Conservation (phyloP, 2,113 vertebrate species). For the Vicugna pacos region DNA sequence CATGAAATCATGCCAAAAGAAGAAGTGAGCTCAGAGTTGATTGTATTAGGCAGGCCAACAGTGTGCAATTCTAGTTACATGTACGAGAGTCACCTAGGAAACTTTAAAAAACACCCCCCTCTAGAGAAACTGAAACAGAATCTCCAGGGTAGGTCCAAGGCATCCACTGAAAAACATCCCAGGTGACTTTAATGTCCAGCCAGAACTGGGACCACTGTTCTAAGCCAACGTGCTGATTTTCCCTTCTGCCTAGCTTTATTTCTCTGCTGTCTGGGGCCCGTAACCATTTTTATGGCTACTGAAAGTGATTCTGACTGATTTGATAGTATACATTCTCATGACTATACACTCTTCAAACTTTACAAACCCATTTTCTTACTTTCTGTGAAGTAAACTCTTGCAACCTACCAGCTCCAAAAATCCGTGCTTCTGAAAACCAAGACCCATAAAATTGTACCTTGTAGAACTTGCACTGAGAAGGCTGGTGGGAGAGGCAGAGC, state of each 20-base stretch:
- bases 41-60: neutral
- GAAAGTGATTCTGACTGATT: neutral
- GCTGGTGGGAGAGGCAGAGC: neutral
- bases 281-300: neutral
- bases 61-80: neutral
- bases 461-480: neutral
- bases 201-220: neutral
- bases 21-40: neutral
- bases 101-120: neutral
- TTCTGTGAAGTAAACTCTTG: slow-evolving; percentile 25
- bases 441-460: neutral
- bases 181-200: neutral
- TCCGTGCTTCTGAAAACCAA: neutral
- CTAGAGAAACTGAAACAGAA: neutral
- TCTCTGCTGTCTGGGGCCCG: neutral
- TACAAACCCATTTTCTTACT: neutral
- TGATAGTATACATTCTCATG: neutral
- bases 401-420: neutral
- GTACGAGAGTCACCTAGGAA: neutral
- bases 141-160: neutral
- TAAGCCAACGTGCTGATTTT: neutral
- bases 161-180: neutral
- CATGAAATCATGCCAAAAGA: neutral
- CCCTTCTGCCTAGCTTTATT: neutral
- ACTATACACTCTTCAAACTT: neutral